Base-by-base conservation (phyloP, 2,113 vertebrate genomes). In the Oncorhynchus tshawytscha region DNA sequence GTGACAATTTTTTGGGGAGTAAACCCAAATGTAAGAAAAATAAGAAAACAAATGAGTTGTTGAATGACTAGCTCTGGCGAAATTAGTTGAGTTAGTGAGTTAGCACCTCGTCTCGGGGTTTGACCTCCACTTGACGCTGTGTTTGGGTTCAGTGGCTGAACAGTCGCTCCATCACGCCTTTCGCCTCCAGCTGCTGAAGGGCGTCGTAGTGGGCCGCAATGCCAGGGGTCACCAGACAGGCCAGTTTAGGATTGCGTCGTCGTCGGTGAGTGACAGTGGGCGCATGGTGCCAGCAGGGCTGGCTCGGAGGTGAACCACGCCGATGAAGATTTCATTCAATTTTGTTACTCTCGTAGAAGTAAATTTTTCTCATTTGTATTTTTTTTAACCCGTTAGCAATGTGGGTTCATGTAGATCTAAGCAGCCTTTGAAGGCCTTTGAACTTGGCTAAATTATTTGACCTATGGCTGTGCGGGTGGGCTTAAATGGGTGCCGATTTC, bases 361-460 rank as follows among this genome's bases (percentile, higher is more conserved):
- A 48, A 1, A 27, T 6, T 45, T 69, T 67, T 29, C 11, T 51
- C 31, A 22, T 67, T 22, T 60, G 12, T 68, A 51, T 88, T 85
- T 81, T 88, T 88, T 25, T 9, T n/a, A 4, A 16, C 13, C 15
- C 1, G 92, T 92, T 94, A 92, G 93, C 93, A 90, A 94, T 94
- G 94, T 96, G 94, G 94, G 93, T 93, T 95, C 94, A 94, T 96
- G 94, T 95, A 95, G 95, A 96, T 98, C 95, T 96, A 91, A 97
- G 93, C 88, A 82, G 84, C 80, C 94, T 96, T 96, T 96, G 94
- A 97, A 97, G 95, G 93, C 90, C 94, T 97, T 97, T 97, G 95
- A 97, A 96, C 95, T 96, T 94, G 92, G 93, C 94, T 95, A 95
- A 96, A 95, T 95, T 94, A 93, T 94, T 96, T 96, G 94, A 96